phyloP scores from a whole-genome alignment of 2,888 invertebrate genomes.

The Spilarctia lutea region DNA sequence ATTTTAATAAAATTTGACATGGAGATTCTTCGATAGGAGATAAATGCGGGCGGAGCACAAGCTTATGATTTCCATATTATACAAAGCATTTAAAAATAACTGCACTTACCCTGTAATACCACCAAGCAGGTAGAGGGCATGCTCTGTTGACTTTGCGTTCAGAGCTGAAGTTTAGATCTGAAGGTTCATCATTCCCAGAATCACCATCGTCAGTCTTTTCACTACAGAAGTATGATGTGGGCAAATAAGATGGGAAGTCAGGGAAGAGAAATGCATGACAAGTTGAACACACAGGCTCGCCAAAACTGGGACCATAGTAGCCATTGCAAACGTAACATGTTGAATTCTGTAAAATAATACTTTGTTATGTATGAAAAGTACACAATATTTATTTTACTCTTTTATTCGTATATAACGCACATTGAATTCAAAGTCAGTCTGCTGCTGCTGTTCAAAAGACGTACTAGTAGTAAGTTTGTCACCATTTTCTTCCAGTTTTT shows the following conservation, averaged over 20 bases:
- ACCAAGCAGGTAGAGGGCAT: slow-evolving; percentile 73
- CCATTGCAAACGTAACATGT: slow-evolving; percentile 95
- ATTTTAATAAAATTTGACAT: too few relatives aligned
- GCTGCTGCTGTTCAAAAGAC: slow-evolving; percentile 68
- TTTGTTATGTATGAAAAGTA: not conserved
- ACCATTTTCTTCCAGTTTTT: slow-evolving; percentile 78
- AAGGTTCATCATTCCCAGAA: slow-evolving; percentile 98
- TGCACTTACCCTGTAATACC: slow-evolving; percentile 74
- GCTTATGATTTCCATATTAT: not conserved
- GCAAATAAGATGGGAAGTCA: slow-evolving; percentile 88
- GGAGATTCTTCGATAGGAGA: too few relatives aligned
- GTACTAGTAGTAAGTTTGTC: slow-evolving; percentile 71
- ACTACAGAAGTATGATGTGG: slow-evolving; percentile 80
- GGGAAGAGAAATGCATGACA: slow-evolving; percentile 98
- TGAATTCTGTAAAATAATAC: slow-evolving; percentile 84
- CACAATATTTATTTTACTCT: not conserved
- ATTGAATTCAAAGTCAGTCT: slow-evolving; percentile 78
- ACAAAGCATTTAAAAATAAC: not conserved
- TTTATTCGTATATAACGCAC: slow-evolving; percentile 53
- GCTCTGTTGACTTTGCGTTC: slow-evolving; percentile 80
- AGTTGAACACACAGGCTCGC: slow-evolving; percentile 95
- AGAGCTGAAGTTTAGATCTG: slow-evolving; percentile 88
- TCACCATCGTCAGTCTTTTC: slow-evolving; percentile 94
- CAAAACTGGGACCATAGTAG: slow-evolving; percentile 96
- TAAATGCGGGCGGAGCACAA: too few relatives aligned